A percentile compares a stretch with the other conserved stretches of the same genome.
These are phyloP conservation scores for Palythoa heliodiscus DNA, from an alignment of 92 coral and sea anemone species.

Conservation along the genomic window DNA sequence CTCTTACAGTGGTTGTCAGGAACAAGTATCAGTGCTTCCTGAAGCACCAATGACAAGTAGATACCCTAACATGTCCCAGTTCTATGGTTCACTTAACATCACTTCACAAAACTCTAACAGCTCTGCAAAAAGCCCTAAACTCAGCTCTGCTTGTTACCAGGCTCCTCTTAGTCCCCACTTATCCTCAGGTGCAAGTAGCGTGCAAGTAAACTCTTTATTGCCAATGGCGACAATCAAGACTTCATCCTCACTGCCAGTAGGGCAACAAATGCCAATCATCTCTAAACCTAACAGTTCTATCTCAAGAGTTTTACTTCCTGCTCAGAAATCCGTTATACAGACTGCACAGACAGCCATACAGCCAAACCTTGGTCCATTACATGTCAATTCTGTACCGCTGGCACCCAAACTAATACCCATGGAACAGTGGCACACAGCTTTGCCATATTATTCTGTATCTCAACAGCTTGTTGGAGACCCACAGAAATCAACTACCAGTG, in stretches of 20 bases:
- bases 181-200: slow-evolving; percentile 40
- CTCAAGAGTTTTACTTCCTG: slow-evolving; percentile 32
- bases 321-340: slow-evolving; percentile 24
- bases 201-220: slow-evolving; percentile 22
- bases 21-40: slow-evolving; percentile 1
- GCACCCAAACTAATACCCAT: slow-evolving; percentile 8
- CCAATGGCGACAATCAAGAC: slow-evolving; percentile 12
- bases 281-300: slow-evolving; percentile 21
- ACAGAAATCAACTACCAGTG: slow-evolving; percentile 8
- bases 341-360: not conserved
- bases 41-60: slow-evolving; percentile 3
- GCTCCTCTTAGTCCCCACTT: slow-evolving; percentile 43
- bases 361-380: slow-evolving; percentile 3
- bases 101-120: not conserved
- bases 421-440: slow-evolving; percentile 38
- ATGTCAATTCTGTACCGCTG: slow-evolving; percentile 16
- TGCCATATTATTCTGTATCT: slow-evolving; percentile 2
- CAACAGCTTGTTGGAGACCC: slow-evolving; percentile 27
- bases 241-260: not conserved
- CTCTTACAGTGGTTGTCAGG: not conserved
- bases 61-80: slow-evolving; percentile 5
- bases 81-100: slow-evolving; percentile 20
- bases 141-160: slow-evolving; percentile 31
- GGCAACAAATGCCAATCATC: slow-evolving; percentile 12
- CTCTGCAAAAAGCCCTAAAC: slow-evolving; percentile 6